Evolutionary conservation across 1,140 invertebrate species (phyloP).

Genomic region (Lordiphosa collinella): DNA sequence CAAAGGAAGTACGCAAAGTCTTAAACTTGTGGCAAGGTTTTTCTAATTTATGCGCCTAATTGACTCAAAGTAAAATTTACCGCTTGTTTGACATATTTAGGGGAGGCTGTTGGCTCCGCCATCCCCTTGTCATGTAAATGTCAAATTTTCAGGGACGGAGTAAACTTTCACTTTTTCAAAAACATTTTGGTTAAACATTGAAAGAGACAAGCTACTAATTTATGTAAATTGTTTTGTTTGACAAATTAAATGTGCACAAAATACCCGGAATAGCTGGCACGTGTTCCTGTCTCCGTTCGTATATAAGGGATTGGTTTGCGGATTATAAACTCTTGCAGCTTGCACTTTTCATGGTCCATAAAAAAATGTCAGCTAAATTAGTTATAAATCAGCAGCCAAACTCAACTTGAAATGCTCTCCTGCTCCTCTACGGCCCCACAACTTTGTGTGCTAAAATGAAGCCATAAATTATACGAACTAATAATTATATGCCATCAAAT

Average conservation of each 20-base stretch:
- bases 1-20: conserved; percentile 14
- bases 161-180: conserved; percentile 9
- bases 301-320: no score
- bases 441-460: conserved; percentile 68
- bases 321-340: conserved; percentile 15
- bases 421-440: conserved; percentile 12
- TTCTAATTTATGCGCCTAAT: conserved; percentile 66
- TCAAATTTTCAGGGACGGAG: conserved; percentile 6
- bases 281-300: no score
- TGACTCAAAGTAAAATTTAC: conserved; percentile 42
- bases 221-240: conserved; percentile 16
- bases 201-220: conserved; percentile 2
- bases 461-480: conserved; percentile 75
- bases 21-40: conserved; percentile 36
- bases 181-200: conserved; percentile 1
- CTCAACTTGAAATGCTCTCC: conserved; percentile 20
- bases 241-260: conserved; percentile 14
- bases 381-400: conserved; percentile 59
- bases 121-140: conserved; percentile 12
- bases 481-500: conserved; percentile 76
- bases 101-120: neutral
- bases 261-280: neutral
- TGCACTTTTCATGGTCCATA: conserved; percentile 47
- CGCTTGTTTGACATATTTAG: conserved; percentile 6
- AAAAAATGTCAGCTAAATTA: conserved; percentile 62